phyloP scores from a whole-genome alignment of 1,140 invertebrate species.

The fruit fly (Drosophila melanogaster) region Release_6_plus_ISO1_MT NT_037436.4:13420001-13420500 shows the following conservation, averaged over 20 bases:
- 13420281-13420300: conserved; percentile 75
- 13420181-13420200: conserved; percentile 33
- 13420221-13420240: conserved; percentile 45
- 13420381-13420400: conserved; percentile 69
- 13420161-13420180: conserved; percentile 25
- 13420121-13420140: conserved; percentile 45
- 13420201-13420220: not conserved
- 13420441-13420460: not conserved
- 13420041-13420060: conserved; percentile 71
- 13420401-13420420: conserved; percentile 9
- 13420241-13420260: conserved; percentile 74
- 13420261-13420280: conserved; percentile 63
- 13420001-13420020: conserved; percentile 89
- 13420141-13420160: conserved; percentile 19
- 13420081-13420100: conserved; percentile 84
- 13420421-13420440: not conserved
- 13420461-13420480: conserved; percentile 4
- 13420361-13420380: conserved; percentile 66
- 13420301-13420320: conserved; percentile 48
- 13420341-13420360: conserved; percentile 63
- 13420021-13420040: conserved; percentile 77
- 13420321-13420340: not conserved
- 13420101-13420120: conserved; percentile 49
- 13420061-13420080: conserved; percentile 66
- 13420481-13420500: conserved; percentile 5